Base-by-base conservation (phyloP, 2,797 vertebrate species). In the Scleropages formosus region DNA sequence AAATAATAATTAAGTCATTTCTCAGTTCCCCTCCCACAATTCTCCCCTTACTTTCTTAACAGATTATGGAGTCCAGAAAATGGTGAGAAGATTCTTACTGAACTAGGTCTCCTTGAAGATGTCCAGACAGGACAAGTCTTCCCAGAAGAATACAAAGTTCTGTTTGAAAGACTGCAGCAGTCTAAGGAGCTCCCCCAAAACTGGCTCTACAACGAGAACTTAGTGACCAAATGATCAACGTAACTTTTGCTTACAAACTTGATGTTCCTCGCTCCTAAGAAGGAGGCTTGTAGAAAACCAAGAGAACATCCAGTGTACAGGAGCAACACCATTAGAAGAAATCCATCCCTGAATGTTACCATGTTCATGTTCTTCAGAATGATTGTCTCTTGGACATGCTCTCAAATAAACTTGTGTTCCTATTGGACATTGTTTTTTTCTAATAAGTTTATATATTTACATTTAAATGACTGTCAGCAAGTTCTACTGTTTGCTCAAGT, bases 151-250 rank as follows among this genome's bases (percentile, higher is more conserved):
- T 99, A 96, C 77, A 95, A 88, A 73, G 82, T 4, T 11, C 89
- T 99, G 71, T 99, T 96, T 47, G 90, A 94, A 84, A 82, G 91
- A 76, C 92, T 99, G 86, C 92, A 94, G 76, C 84, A 89, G 81
- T 94, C 90, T 0, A 82, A 84, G 82, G 88, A 92, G 68, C 93
- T 95, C 82, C 79, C 73, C 63, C 92, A 93, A 79, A 95, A 90
- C 79, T 98, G 95, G 94, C 85, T 98, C 0, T 93, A 93, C 70
- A 88, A 93, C 51, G 95, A 96, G 49, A 80, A 81, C 9, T 71
- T 93, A 71, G 88, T 94, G 80, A 85, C 22, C 56, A 76, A 85
- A 66, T 88, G 87, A 16, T 82, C 84, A 58, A 49, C 65, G 24
- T 91, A 75, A 87, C 64, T n/a, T 53, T 24, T 26, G 3, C 71